Base-by-base conservation (phyloP, 2,113 vertebrate species). In the Tapirus terrestris region DNA sequence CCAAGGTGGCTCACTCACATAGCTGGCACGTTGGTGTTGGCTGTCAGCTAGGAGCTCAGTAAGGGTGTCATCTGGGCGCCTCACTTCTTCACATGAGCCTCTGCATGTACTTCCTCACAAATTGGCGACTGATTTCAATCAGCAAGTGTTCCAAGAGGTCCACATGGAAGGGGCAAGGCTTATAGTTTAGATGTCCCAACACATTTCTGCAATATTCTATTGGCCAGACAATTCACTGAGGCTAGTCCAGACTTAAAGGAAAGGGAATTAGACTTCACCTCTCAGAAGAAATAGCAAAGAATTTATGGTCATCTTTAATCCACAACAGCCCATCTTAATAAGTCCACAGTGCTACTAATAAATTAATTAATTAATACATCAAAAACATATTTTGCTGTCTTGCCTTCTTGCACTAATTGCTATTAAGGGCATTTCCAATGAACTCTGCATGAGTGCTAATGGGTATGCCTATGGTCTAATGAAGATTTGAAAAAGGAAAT, bases 401-500 rank as follows among this genome's bases (percentile, higher is more conserved):
- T 96, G 8, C 6, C 17, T 83, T 84, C 56, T 68, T 81, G 8
- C 5, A 48, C 8, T 72, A 65, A 51, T 70, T 94, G 31, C 36
- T 93, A 48, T 39, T 84, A 70, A 81, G 20, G 18, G 0, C 2
- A 84, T 93, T 93, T n/a, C 10, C 21, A 94, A 1, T 80, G 18
- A 97, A 33, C 13, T 90, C 75, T 89, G 2, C 21, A 20, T 73
- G 76, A 33, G 4, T 70, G 1, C 12, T 88, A 70, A 68, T 65
- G 10, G 90, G 16, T 43, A 53, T 77, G 25, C 9, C 29, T 96
- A 79, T 77, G 21, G 43, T 79, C 53, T 29, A 43, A n/a, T 60
- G 70, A 90, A 75, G 2, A 86, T 81, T 80, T 86, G 33, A 48
- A 92, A 81, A 76, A 76, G 31, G 23, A 93, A 92, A 86, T 81